These are phyloP conservation scores for Dasysyrphus albostriatus DNA, from an alignment of 2,888 invertebrate genomes.

Conservation along the genomic window DNA sequence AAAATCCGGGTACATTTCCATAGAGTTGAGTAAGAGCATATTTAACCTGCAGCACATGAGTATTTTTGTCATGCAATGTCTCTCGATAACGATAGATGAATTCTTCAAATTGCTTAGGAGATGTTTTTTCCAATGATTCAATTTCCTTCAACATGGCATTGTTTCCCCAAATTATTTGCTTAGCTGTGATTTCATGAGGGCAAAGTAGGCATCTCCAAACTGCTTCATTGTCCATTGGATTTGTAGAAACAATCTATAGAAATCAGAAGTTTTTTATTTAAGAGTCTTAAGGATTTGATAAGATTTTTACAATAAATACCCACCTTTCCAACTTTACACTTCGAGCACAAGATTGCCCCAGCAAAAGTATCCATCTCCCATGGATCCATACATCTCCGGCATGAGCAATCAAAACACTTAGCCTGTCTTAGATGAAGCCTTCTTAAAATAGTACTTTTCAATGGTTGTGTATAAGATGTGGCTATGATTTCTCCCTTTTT, in stretches of 20 bases:
- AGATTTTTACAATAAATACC: slow-evolving; percentile 38
- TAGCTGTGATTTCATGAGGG: slow-evolving; percentile 85
- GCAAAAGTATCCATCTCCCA: slow-evolving; percentile 88
- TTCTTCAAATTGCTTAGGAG: slow-evolving; percentile 86
- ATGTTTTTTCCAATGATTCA: slow-evolving; percentile 85
- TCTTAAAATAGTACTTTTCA: slow-evolving; percentile 89
- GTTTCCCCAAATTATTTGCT: slow-evolving; percentile 87
- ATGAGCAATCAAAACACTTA: slow-evolving; percentile 89
- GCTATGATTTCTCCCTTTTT: slow-evolving; percentile 88
- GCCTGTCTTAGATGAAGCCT: slow-evolving; percentile 86
- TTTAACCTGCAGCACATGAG: slow-evolving; percentile 88
- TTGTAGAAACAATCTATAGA: slow-evolving; percentile 86
- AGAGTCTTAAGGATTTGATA: slow-evolving; percentile 46
- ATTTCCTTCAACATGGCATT: slow-evolving; percentile 87
- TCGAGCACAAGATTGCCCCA: slow-evolving; percentile 87
- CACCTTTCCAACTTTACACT: slow-evolving; percentile 85
- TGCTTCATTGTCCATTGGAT: slow-evolving; percentile 86
- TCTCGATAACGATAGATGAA: slow-evolving; percentile 87
- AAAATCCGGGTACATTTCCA: slow-evolving; percentile 86
- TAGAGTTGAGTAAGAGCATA: slow-evolving; percentile 89
- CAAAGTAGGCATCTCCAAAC: slow-evolving; percentile 89
- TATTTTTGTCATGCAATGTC: slow-evolving; percentile 88
- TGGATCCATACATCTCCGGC: slow-evolving; percentile 88
- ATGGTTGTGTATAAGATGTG: slow-evolving; percentile 88
- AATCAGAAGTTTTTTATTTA: slow-evolving; percentile 29